Base-by-base conservation (phyloP, 35 echinoderm and acorn worm species). In the Chiridota heheva region DNA sequence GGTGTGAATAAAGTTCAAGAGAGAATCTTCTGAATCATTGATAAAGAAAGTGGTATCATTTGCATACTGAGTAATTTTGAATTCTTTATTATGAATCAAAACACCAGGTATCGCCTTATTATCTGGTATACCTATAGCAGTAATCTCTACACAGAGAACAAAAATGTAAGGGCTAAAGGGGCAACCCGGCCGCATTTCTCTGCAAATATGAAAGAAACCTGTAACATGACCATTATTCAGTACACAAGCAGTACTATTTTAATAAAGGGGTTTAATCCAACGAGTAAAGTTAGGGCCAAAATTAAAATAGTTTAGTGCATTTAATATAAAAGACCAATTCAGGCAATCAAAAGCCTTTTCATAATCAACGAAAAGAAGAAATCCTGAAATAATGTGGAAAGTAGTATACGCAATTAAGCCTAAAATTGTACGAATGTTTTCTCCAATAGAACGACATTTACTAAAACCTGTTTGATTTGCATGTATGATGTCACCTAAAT, bases 11-110 rank as follows among this genome's bases (percentile, higher is more conserved):
- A 75, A 7, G 2, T 15, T 32, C 15, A 26, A 5, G 55, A 46
- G 0, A 45, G 40, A 35, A 33, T 0, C 18, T 4, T 22, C 42
- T 18, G 18, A 35, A 48, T 37, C 71, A 48, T 55, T 29, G 10
- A 75, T 15, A 29, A 75, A 75, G 32, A 76, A 58, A 32, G 72
- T 40, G 16, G 72, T 76, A 51, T 76, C 20, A 22, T 56, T 49
- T 6, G 72, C 46, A 76, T 76, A 0, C 32, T 57, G 72, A 16
- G 58, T 28, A 0, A 76, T 29, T 56, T 76, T 76, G 28, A 76
- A 55, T 76, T 76, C 72, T 17, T 53, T 51, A 35, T 39, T 25
- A 33, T 13, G 36, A 28, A 58, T 34, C 2, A 7, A 55, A 29
- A 76, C 58, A 8, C 72, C 72, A 28, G 29, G 12, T 36, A 44